phyloP scores from a whole-genome alignment of 2,113 vertebrate species.

The Pristiophorus japonicus region DNA sequence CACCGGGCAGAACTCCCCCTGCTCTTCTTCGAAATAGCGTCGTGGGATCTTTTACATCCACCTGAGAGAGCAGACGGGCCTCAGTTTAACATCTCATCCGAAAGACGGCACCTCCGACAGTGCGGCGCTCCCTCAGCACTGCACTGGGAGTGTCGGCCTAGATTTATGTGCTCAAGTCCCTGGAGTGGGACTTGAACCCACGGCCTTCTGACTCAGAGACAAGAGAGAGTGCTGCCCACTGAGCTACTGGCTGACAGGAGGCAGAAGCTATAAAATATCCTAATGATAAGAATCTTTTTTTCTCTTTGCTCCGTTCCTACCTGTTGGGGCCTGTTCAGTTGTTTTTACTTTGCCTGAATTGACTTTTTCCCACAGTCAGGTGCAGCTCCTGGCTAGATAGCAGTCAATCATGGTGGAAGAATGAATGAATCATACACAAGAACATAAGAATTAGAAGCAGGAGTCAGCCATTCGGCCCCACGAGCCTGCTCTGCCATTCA shows the following conservation, averaged over 20 bases:
- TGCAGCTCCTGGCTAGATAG: not conserved
- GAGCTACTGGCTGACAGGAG: not conserved
- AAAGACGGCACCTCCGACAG: too few relatives aligned
- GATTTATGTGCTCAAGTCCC: not conserved
- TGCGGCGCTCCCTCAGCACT: too few relatives aligned
- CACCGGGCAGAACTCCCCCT: too few relatives aligned
- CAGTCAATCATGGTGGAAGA: not conserved
- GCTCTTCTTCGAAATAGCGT: too few relatives aligned
- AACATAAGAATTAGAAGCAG: too few relatives aligned
- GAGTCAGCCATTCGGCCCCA: too few relatives aligned
- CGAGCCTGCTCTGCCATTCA: too few relatives aligned
- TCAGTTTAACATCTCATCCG: too few relatives aligned
- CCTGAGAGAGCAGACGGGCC: too few relatives aligned
- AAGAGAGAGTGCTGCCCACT: not conserved
- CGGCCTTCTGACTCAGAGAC: too few relatives aligned
- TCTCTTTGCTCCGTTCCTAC: not conserved
- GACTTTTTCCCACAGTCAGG: not conserved
- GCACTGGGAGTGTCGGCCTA: not conserved
- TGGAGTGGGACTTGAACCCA: not conserved
- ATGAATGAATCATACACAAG: not conserved
- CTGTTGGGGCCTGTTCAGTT: not conserved
- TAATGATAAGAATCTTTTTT: not conserved
- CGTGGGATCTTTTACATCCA: too few relatives aligned
- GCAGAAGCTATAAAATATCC: not conserved
- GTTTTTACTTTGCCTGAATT: not conserved